Percentiles rank a stretch among this genome's conserved stretches.
These are phyloP conservation scores for Sandelia bainsii DNA, from an alignment of 2,797 vertebrate species.

Conservation along the genomic window DNA sequence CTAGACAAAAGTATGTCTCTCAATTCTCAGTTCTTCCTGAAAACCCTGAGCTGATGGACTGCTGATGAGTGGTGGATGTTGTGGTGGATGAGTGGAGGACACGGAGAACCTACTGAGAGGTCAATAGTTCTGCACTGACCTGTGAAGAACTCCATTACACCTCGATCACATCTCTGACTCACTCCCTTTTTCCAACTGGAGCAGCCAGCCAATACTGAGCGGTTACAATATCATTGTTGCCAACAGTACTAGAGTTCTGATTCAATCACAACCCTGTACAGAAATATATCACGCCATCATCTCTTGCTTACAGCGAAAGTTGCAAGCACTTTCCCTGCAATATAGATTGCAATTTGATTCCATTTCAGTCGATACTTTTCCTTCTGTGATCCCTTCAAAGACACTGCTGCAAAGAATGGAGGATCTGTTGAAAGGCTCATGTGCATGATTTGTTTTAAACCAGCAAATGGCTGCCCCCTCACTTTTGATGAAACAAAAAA, in stretches of 20 bases:
- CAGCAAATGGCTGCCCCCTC: conserved; percentile 33
- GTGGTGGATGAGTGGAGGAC: conserved; percentile 71
- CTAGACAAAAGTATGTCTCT: conserved; percentile 44
- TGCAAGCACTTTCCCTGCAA: conserved; percentile 46
- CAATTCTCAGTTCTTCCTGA: conserved; percentile 44
- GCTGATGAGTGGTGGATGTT: conserved; percentile 71
- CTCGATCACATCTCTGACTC: conserved; percentile 76
- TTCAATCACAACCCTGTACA: conserved; percentile 67
- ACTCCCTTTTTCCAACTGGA: conserved; percentile 45
- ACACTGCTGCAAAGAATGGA: conserved; percentile 6
- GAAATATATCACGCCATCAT: conserved; percentile 59
- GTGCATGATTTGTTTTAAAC: conserved; percentile 36
- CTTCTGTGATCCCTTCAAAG: conserved; percentile 36
- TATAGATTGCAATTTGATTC: conserved; percentile 46
- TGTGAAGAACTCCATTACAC: conserved; percentile 83
- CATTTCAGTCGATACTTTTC: conserved; percentile 33
- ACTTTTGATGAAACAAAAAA: conserved; percentile 30
- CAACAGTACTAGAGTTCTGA: conserved; percentile 61
- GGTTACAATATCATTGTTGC: conserved; percentile 68
- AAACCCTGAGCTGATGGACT: conserved; percentile 65
- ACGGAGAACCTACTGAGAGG: conserved; percentile 72
- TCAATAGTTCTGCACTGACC: conserved; percentile 81
- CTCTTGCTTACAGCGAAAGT: conserved; percentile 51
- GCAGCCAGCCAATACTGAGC: conserved; percentile 57
- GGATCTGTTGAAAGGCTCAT: conserved; percentile 41